These are phyloP conservation scores for Dolichoris vasculosae DNA, from an alignment of 1,140 invertebrate species.

Conservation along the genomic window DNA sequence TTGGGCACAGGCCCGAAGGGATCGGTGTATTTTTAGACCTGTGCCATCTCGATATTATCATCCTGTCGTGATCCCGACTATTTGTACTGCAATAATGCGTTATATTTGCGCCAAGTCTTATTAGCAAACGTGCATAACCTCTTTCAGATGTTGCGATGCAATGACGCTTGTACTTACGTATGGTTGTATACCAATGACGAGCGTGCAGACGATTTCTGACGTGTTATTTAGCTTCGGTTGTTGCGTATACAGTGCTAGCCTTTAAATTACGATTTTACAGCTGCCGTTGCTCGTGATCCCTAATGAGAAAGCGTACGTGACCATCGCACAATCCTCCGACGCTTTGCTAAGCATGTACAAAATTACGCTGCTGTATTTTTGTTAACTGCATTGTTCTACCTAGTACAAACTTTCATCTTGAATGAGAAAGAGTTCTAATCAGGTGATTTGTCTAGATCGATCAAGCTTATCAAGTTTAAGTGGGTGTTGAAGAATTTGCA, in stretches of 20 bases:
- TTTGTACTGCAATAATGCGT: slow-evolving; percentile 34
- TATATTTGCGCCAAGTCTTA: background rate
- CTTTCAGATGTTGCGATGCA: slow-evolving; percentile 14
- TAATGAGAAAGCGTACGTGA: slow-evolving; percentile 27
- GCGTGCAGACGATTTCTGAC: slow-evolving; percentile 14
- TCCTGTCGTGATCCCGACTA: background rate
- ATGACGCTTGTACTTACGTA: background rate
- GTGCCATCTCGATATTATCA: background rate
- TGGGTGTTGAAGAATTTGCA: background rate
- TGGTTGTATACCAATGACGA: background rate
- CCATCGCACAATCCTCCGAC: background rate
- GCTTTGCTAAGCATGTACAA: background rate
- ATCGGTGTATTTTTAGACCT: slow-evolving; percentile 4
- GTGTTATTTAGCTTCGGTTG: background rate
- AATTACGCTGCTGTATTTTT: background rate
- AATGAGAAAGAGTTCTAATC: background rate
- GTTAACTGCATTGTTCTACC: background rate
- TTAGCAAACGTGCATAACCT: slow-evolving; percentile 10
- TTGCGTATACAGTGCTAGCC: background rate
- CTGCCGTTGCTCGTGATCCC: background rate
- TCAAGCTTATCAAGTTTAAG: background rate
- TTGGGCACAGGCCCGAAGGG: background rate
- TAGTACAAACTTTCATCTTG: background rate
- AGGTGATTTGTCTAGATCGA: background rate
- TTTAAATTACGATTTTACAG: slow-evolving; percentile 32